phyloP scores from a whole-genome alignment of 1,140 invertebrate genomes.

The Drosophila jambulina region DNA sequence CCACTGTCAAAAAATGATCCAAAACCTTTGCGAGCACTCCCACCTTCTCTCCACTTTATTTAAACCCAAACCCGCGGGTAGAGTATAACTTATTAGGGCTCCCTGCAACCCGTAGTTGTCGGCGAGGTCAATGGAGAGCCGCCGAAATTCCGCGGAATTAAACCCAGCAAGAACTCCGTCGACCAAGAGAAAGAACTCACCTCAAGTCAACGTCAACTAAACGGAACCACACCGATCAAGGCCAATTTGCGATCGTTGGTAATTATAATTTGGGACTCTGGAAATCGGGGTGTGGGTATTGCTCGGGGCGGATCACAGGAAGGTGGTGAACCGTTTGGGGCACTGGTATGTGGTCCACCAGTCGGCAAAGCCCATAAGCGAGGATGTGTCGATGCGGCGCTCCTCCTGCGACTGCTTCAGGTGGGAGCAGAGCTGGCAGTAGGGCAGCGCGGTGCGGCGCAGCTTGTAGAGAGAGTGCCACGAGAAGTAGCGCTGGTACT shows the following conservation, averaged over 20 bases:
- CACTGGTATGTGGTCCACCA: constrained; percentile 63
- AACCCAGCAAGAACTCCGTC: constrained; percentile 29
- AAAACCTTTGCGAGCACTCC: too few species aligned
- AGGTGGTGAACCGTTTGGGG: constrained; percentile 22
- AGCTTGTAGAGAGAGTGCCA: constrained; percentile 56
- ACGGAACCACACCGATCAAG: constrained; percentile 36
- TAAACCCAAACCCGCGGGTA: not conserved
- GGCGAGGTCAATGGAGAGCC: constrained; percentile 72
- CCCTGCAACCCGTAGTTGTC: constrained; percentile 18
- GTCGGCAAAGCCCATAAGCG: constrained; percentile 12
- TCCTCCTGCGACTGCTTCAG: not conserved
- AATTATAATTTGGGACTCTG: constrained; percentile 61
- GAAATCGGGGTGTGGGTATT: not conserved
- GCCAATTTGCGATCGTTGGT: constrained; percentile 66
- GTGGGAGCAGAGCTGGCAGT: constrained; percentile 48
- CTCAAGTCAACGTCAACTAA: constrained; percentile 21
- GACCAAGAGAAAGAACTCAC: constrained; percentile 5
- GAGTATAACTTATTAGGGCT: constrained; percentile 51
- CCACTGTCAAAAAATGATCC: not conserved
- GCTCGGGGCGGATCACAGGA: not conserved
- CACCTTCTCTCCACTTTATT: not conserved
- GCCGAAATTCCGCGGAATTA: constrained; percentile 73
- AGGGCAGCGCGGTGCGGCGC: constrained; percentile 21
- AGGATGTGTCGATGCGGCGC: not conserved
- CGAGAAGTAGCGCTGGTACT: constrained; percentile 50